These are phyloP conservation scores for Erythrolamprus reginae DNA, from an alignment of 2,113 vertebrate species.

Conservation along the genomic window DNA sequence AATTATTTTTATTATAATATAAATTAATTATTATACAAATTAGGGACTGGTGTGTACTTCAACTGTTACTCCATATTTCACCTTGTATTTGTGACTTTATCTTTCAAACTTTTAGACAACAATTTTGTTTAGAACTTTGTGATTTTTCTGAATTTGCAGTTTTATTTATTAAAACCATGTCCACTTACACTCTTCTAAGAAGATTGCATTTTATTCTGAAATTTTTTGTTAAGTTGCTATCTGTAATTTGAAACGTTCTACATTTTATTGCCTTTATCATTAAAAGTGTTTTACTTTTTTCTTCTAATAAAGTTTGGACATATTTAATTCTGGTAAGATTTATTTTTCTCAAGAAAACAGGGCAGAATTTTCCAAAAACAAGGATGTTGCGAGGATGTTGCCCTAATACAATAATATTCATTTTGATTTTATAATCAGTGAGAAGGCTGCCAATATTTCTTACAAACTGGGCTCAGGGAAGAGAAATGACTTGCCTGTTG, in stretches of 20 bases:
- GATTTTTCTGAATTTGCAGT: not conserved
- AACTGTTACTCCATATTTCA: not conserved
- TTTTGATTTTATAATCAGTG: not conserved
- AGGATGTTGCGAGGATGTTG: not conserved
- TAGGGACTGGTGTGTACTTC: not conserved
- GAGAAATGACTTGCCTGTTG: not conserved
- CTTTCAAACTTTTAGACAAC: not conserved
- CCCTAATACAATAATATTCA: not conserved
- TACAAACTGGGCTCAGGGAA: not conserved
- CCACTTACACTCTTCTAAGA: not conserved
- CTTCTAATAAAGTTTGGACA: not conserved
- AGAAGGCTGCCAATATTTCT: not conserved
- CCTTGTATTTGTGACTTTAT: not conserved
- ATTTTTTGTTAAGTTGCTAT: not conserved
- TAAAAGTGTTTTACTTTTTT: not conserved
- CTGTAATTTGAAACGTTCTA: not conserved
- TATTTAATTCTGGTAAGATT: not conserved
- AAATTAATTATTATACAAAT: not conserved
- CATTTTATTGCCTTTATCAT: not conserved
- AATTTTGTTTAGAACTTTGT: not conserved
- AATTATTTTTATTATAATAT: not conserved
- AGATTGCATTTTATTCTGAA: not conserved
- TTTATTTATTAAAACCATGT: not conserved
- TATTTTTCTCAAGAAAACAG: not conserved
- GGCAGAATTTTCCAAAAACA: not conserved